A percentile compares a stretch with the other conserved stretches of the same genome.
These are phyloP conservation scores for Heliconius eleuchia DNA, from an alignment of 1,140 invertebrate genomes.

Conservation along the genomic window DNA sequence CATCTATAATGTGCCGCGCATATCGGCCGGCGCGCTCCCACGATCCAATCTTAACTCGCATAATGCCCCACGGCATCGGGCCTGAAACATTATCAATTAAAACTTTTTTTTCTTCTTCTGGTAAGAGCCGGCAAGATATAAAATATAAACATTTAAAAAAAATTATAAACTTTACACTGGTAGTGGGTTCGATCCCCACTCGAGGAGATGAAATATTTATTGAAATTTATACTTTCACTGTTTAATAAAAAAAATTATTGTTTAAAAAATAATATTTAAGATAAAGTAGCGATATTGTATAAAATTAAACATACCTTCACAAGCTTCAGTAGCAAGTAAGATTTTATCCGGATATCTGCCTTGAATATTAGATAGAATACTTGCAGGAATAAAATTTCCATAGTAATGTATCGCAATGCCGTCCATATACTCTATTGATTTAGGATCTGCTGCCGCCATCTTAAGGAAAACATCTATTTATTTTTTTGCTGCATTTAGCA, in stretches of 20 bases:
- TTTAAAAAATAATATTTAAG: background rate
- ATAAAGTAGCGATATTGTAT: background rate
- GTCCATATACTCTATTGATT: constrained; percentile 83
- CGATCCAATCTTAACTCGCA: constrained; percentile 62
- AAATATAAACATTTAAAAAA: too few species aligned
- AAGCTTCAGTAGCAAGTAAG: constrained; percentile 87
- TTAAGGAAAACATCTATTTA: constrained; percentile 33
- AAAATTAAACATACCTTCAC: constrained; percentile 74
- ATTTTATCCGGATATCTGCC: constrained; percentile 84
- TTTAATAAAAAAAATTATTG: too few species aligned
- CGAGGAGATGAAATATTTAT: too few species aligned
- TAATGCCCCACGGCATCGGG: constrained; percentile 65
- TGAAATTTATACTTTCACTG: too few species aligned
- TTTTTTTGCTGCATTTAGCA: background rate
- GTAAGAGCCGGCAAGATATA: too few species aligned
- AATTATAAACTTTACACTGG: too few species aligned
- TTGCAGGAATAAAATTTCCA: constrained; percentile 80
- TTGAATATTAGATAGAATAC: constrained; percentile 80
- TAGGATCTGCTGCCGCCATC: constrained; percentile 64
- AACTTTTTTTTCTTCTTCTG: too few species aligned
- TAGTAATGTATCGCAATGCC: constrained; percentile 89
- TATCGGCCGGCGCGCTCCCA: constrained; percentile 64
- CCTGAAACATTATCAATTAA: constrained; percentile 42
- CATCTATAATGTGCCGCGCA: constrained; percentile 58
- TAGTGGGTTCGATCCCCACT: too few species aligned